Evolutionary conservation across 1,140 invertebrate species (phyloP), one percentile per base, ranked within the genome.

Genomic region (Orius insidiosus): DNA sequence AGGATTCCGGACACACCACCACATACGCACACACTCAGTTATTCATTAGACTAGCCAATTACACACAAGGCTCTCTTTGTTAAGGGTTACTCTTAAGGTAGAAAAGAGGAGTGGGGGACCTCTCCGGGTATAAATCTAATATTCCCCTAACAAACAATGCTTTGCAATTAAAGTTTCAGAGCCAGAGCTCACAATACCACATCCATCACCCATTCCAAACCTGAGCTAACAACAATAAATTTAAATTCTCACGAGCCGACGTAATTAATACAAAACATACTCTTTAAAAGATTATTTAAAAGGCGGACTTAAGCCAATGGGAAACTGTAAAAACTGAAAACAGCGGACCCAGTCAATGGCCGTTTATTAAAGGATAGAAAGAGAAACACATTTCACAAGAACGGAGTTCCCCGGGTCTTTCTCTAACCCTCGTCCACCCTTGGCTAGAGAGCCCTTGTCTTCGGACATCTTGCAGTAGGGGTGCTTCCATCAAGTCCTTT

Each of bases 61-160:
- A 43, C 41, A 43, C 41, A 31, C 41, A 8, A 7, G 24, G 41
- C 41, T 43, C 41, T 43, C 41, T 43, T 43, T 43, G 41, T 43
- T 43, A 43, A 18, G 16, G 19, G 41, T 43, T 24, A 18, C 41
- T 43, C 16, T 11, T 32, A 43, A 43, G 41, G 41, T 31, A 43
- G 41, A 7, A 43, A 16, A n/a, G 16, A 31, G 41, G 24, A n/a
- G n/a, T n/a, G 41, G 41, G n/a, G 19, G 41, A 43, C 24, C n/a
- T n/a, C 16, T 43, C 18, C 41, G 41, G 24, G 41, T 43, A 43
- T 43, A 43, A 43, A 43, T 43, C 41, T 43, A 43, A 43, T 43
- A 43, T 43, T 43, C 41, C 41, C 41, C 41, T 15, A 43, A 43
- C 41, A 43, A 43, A 43, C 41, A 43, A 43, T 43, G 41, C 41